Evolutionary conservation across 2,888 invertebrate species (phyloP).

Genomic region (Cyrtodaria siliqua): DNA sequence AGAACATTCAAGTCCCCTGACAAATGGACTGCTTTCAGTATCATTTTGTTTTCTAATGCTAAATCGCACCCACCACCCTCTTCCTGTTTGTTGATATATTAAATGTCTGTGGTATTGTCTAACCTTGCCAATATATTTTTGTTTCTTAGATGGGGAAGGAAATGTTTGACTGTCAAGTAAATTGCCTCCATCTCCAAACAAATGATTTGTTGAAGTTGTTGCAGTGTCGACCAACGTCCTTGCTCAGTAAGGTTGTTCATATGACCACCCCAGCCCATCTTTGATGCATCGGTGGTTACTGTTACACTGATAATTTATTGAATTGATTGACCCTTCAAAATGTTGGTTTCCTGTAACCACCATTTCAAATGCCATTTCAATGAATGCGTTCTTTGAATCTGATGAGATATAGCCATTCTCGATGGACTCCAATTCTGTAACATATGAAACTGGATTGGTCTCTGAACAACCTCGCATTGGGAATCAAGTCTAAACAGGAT

Average conservation of each 20-base stretch:
- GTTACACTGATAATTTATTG: slow-evolving; percentile 7
- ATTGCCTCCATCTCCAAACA: slow-evolving; percentile 47
- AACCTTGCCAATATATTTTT: slow-evolving; percentile 37
- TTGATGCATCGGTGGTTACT: slow-evolving; percentile 51
- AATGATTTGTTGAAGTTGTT: slow-evolving; percentile 43
- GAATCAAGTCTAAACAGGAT: slow-evolving; percentile 51
- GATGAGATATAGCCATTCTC: slow-evolving; percentile 13
- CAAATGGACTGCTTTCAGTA: slow-evolving; percentile 50
- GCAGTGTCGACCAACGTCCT: slow-evolving; percentile 21
- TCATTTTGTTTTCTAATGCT: slow-evolving; percentile 36
- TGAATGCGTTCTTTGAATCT: slow-evolving; percentile 12
- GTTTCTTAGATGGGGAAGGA: slow-evolving; percentile 14
- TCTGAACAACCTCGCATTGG: slow-evolving; percentile 52
- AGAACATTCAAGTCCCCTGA: slow-evolving; percentile 41
- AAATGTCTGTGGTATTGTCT: slow-evolving; percentile 38
- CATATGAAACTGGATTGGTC: slow-evolving; percentile 47
- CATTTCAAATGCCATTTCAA: slow-evolving; percentile 11
- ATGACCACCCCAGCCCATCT: slow-evolving; percentile 30
- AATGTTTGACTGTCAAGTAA: slow-evolving; percentile 11
- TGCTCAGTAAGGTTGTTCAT: slow-evolving; percentile 18
- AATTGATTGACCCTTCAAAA: slow-evolving; percentile 34
- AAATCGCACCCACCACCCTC: no score
- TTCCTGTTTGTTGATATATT: slow-evolving; percentile 33
- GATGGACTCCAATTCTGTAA: slow-evolving; percentile 32
- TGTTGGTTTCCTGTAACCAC: slow-evolving; percentile 38